Conservation (phyloP, 2,888 invertebrate species). For the Troides aeacus region DNA sequence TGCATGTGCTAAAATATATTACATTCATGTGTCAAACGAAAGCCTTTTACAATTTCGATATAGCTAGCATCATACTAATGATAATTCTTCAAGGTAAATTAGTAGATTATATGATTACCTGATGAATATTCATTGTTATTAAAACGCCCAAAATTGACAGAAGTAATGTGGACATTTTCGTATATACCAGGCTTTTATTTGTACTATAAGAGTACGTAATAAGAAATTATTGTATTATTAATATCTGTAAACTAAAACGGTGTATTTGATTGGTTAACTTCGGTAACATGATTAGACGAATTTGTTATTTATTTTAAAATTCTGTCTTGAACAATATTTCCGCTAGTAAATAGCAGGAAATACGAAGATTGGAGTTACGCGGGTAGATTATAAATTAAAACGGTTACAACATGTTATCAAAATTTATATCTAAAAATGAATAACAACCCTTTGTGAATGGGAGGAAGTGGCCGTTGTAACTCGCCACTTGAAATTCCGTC, state of each 20-base stretch:
- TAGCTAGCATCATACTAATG: background rate
- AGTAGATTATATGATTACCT: no score
- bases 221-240: background rate
- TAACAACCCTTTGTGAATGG: conserved; percentile 36
- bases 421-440: conserved; percentile 16
- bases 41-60: background rate
- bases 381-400: conserved; percentile 3
- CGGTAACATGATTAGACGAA: background rate
- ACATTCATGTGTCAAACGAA: background rate
- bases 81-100: no score
- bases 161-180: no score
- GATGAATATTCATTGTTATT: no score
- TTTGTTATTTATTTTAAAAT: background rate
- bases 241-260: background rate
- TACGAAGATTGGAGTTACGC: conserved; percentile 11
- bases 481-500: conserved; percentile 39
- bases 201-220: no score
- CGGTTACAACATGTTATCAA: background rate
- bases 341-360: conserved; percentile 4
- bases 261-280: background rate
- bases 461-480: conserved; percentile 43
- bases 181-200: no score
- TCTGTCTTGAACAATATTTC: background rate
- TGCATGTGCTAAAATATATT: background rate
- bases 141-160: no score